Evolutionary conservation across 2,113 vertebrate species (phyloP).

Genomic region (Prunella fulvescens): DNA sequence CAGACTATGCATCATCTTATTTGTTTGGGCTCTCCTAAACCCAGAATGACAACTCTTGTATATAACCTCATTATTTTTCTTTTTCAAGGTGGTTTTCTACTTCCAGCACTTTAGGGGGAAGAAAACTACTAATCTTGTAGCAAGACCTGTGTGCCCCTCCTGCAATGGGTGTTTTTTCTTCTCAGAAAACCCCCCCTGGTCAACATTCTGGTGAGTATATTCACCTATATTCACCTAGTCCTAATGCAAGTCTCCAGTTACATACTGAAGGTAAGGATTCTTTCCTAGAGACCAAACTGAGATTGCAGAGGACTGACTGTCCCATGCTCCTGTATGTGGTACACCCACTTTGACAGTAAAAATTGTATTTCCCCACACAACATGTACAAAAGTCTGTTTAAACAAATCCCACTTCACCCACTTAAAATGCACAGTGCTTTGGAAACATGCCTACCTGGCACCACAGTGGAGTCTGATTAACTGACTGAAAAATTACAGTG

Average conservation of each 20-base stretch:
- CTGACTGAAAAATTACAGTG: neutral
- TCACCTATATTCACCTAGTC: neutral
- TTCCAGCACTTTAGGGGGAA: neutral
- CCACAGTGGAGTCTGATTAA: neutral
- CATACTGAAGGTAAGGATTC: neutral
- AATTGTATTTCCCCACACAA: accelerated
- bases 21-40: neutral
- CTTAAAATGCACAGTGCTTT: neutral
- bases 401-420: neutral
- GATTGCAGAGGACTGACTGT: neutral
- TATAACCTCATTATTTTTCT: neutral
- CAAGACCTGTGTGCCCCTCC: neutral
- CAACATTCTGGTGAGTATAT: neutral
- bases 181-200: neutral
- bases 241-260: neutral
- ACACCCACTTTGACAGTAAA: neutral
- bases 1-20: neutral
- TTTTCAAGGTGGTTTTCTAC: neutral
- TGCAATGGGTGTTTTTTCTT: neutral
- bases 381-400: accelerated
- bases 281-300: neutral
- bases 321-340: accelerated
- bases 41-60: neutral
- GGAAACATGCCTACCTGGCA: neutral
- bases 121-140: neutral